Base-by-base conservation (phyloP, 1,140 invertebrate species). In the Trypoxylus dichotomus region DNA sequence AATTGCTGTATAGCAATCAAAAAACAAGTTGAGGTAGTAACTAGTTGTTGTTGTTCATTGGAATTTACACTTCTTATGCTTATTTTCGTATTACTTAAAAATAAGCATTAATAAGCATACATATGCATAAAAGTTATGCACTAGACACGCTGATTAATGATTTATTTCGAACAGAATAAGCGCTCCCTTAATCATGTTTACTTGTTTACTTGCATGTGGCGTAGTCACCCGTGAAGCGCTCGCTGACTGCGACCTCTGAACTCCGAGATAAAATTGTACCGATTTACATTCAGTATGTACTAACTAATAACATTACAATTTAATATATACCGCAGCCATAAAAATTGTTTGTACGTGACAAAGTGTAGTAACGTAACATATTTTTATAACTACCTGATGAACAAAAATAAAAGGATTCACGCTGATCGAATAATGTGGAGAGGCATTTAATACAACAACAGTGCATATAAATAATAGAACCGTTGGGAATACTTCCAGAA, bases 151-250 rank as follows among this genome's bases (percentile, higher is more conserved):
- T 60, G 19, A 68, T 68, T 68, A 68, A 68, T 68, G 60, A 29
- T 29, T 68, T 68, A 68, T 68, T 58, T 68, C 60, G 21, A 68
- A 68, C 60, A 13, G 24, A 68, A 29, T 68, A 68, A 68, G 24
- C 60, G 60, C 5, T 68, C 24, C 21, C 27, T 68, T 68, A 68
- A 68, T 68, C 60, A 68, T 68, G 60, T 68, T 68, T 68, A 24
- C 60, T 68, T 58, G 47, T 58, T 58, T 58, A 58, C 47, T 19
- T 68, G 60, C 21, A 68, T 24, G 27, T 8, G 60, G 60, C 60
- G 6, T 7, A 29, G 60, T 68, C 60, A 68, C 60, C 60, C 60
- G 21, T 68, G 27, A 29, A 68, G 60, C 25, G 24, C 42, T n/a
- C n/a, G 2, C 10, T 15, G 42, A 15, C 42, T 15, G 42, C 47